Evolutionary conservation across 1,140 invertebrate genomes (phyloP).

Genomic region (Camponotus pennsylvanicus): DNA sequence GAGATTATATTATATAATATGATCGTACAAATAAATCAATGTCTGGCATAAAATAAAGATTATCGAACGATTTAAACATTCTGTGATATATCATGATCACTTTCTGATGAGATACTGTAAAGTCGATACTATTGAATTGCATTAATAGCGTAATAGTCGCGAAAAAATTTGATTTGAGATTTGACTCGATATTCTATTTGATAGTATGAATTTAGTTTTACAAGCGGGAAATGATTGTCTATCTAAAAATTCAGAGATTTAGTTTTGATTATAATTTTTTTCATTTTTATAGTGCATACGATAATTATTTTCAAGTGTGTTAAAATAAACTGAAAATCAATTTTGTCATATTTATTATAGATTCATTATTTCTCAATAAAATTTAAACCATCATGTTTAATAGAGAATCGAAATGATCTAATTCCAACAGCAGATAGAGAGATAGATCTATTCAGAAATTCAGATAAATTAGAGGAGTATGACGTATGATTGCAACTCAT

Average conservation of each 20-base stretch:
- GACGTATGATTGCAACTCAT: not conserved
- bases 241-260: no score
- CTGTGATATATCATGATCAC: no score
- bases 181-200: no score
- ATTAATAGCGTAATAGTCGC: no score
- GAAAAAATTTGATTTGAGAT: no score
- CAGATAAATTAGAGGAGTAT: not conserved
- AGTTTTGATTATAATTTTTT: no score
- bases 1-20: no score
- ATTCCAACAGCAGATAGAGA: not conserved
- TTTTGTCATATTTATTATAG: not conserved
- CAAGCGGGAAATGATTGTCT: no score
- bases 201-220: no score
- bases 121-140: no score
- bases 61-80: no score
- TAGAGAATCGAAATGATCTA: not conserved
- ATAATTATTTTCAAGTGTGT: not conserved
- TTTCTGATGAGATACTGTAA: no score
- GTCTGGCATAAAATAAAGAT: not conserved
- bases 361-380: not conserved
- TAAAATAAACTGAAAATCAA: not conserved
- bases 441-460: not conserved
- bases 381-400: not conserved
- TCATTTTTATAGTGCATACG: not conserved
- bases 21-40: not conserved